Percentiles rank a stretch among this genome's conserved stretches.
Conservation (phyloP, 2,113 vertebrate species). For the Ariopsis seemanni region DNA sequence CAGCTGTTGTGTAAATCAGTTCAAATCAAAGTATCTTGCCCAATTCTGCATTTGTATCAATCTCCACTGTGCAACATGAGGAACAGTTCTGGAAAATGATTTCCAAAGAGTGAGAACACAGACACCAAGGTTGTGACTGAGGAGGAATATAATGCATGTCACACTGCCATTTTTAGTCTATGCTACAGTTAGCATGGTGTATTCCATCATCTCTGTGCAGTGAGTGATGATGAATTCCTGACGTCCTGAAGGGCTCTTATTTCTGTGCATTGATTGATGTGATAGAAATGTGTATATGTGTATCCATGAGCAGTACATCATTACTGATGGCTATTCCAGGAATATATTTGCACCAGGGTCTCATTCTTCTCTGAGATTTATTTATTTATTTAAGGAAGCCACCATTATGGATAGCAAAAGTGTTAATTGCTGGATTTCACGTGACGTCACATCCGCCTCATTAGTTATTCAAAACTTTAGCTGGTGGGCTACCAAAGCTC, state of each 20-base stretch:
- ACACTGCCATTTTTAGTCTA: background rate
- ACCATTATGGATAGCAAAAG: constrained; percentile 84
- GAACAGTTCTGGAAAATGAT: background rate
- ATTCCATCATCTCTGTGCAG: background rate
- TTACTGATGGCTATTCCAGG: background rate
- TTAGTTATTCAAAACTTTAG: too few relatives aligned
- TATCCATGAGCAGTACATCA: background rate
- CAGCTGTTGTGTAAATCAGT: background rate
- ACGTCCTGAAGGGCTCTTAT: constrained; percentile 10
- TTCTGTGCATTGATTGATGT: background rate
- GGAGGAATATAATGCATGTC: constrained; percentile 12
- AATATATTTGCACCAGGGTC: background rate
- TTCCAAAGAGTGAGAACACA: background rate
- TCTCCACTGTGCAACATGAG: background rate
- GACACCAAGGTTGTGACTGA: background rate
- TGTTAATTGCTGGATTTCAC: constrained; percentile 72
- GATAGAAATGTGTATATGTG: background rate
- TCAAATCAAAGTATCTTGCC: background rate
- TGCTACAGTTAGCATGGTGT: background rate
- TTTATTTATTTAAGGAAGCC: constrained; percentile 57
- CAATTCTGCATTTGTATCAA: background rate
- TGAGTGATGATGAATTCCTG: constrained; percentile 44
- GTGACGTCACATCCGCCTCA: too few relatives aligned
- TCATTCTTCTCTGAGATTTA: background rate
- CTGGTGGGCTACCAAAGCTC: too few relatives aligned